Conservation (phyloP, 2,888 invertebrate species). For the Amiota mariae region DNA sequence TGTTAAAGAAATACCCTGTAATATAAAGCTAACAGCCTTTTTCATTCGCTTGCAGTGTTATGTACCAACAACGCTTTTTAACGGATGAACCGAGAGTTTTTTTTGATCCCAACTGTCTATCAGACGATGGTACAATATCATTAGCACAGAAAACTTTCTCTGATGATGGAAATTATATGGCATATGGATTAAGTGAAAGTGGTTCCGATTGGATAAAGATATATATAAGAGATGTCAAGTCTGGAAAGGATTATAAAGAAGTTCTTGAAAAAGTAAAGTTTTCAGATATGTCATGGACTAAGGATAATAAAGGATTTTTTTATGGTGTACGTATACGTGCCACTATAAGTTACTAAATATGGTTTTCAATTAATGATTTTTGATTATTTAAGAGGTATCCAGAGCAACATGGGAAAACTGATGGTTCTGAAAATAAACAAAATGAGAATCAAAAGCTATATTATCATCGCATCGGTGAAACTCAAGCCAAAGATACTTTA, state of each 20-base stretch:
- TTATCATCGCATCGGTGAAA: constrained; percentile 91
- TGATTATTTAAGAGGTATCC: constrained; percentile 81
- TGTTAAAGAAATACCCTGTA: too few relatives aligned
- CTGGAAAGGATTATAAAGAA: constrained; percentile 90
- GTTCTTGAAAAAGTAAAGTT: constrained; percentile 94
- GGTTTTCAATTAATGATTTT: background rate
- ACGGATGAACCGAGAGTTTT: constrained; percentile 87
- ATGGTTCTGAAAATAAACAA: constrained; percentile 92
- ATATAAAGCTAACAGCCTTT: too few relatives aligned
- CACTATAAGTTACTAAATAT: background rate
- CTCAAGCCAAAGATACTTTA: constrained; percentile 88
- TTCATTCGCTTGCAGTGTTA: constrained; percentile 78
- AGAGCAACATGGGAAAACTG: constrained; percentile 86
- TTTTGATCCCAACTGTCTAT: constrained; percentile 94
- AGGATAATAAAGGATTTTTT: constrained; percentile 95
- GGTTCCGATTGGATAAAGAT: constrained; percentile 98
- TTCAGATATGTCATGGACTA: constrained; percentile 93
- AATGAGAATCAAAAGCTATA: constrained; percentile 94
- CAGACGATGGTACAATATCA: constrained; percentile 92
- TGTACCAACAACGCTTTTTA: constrained; percentile 89
- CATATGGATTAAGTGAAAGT: constrained; percentile 92
- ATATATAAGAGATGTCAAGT: constrained; percentile 82
- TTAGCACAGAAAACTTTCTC: constrained; percentile 86
- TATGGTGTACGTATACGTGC: constrained; percentile 81
- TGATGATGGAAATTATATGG: constrained; percentile 90